phyloP scores from a whole-genome alignment of 2,888 invertebrate species.

The Chrysopilus asiliformis region DNA sequence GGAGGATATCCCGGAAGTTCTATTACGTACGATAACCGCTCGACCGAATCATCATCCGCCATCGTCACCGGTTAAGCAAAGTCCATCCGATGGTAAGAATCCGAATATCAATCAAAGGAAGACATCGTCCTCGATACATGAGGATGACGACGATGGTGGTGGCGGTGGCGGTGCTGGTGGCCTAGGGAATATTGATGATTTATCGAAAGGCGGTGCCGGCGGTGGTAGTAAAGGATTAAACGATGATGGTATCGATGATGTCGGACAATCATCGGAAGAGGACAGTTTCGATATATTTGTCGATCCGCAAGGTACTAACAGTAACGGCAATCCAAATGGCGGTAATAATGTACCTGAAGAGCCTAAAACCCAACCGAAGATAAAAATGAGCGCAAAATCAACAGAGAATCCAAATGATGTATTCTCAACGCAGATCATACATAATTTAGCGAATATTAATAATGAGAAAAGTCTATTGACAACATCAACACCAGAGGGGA shows the following conservation, averaged over 20 bases:
- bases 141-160: constrained; percentile 9
- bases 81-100: constrained; percentile 10
- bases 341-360: constrained; percentile 15
- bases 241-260: neutral
- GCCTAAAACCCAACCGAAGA: constrained; percentile 21
- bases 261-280: neutral
- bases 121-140: constrained; percentile 4
- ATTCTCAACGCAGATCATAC: constrained; percentile 42
- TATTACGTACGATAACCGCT: constrained; percentile 54
- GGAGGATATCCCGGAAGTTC: constrained; percentile 65
- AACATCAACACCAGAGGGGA: constrained; percentile 16
- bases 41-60: constrained; percentile 32
- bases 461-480: constrained; percentile 28
- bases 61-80: constrained; percentile 25
- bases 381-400: constrained; percentile 20
- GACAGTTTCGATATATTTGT: neutral
- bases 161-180: constrained; percentile 11
- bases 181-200: constrained; percentile 7
- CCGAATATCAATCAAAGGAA: constrained; percentile 13
- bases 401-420: constrained; percentile 20
- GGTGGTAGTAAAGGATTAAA: constrained; percentile 5
- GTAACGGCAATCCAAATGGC: neutral
- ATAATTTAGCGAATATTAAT: constrained; percentile 47
- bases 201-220: neutral
- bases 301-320: neutral